Base-by-base conservation (phyloP, 2,888 invertebrate species). In the Suillia variegata region DNA sequence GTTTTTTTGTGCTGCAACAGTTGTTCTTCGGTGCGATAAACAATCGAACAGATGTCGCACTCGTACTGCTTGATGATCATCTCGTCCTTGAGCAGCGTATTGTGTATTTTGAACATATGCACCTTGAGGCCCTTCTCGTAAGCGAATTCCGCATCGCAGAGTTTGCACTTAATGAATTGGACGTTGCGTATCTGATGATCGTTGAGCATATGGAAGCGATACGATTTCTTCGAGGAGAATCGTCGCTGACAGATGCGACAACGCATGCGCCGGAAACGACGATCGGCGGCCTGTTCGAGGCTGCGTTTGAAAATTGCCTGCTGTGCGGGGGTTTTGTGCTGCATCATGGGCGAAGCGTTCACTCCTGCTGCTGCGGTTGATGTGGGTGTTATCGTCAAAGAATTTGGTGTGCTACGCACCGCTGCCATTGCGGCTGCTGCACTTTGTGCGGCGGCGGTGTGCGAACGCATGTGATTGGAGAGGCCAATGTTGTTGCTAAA, bases 101-200 rank as follows among this genome's bases (percentile, higher is more conserved):
- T 79, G 62, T 82, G 82, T 60, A 80, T 77, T 62, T 81, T 81
- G 52, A 80, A 80, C 70, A 82, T 77, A 62, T 82, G 82, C 60
- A 82, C 81, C 64, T 81, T 82, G 0, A 82, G 67, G 0, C 82
- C 82, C 69, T 82, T 82, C 61, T 82, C 81, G 61, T 82, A 81
- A n/a, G 81, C 80, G 33, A 82, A 82, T 61, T 82, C 82, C 0
- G 82, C 81, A 42, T 81, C 79, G 65, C 82, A 82, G 2, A 82
- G 61, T 54, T 77, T 79, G 61, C 82, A 82, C 54, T 80, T 81
- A 15, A 82, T 81, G 57, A 82, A 81, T 62, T 80, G 79, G 5
- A 80, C 81, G 66, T 82, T 80, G 33, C 77, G 77, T 53, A 82
- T 78, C 66, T 81, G 79, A 73, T 82, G 82, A 31, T 80, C 82